Percentiles rank a stretch among this genome's conserved stretches.
Conservation (phyloP, 35 echinoderm and acorn worm genomes). For the Apostichopus californicus region DNA sequence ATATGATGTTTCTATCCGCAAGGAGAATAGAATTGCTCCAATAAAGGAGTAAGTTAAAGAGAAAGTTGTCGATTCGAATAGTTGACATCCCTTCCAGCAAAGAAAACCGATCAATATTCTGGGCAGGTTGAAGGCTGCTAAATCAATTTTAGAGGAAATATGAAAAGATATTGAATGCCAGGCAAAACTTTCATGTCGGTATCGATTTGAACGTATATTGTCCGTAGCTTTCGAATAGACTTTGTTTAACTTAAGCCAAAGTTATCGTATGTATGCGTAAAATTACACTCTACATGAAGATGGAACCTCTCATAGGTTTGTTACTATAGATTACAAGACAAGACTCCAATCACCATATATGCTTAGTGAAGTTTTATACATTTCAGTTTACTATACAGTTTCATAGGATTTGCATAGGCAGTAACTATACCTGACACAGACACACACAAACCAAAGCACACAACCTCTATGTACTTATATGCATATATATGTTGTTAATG, state of each 20-base stretch:
- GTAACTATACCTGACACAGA: too few species aligned
- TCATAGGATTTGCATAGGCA: too few species aligned
- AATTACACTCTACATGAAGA: too few species aligned
- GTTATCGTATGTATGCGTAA: too few species aligned
- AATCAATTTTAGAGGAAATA: slow-evolving; percentile 6
- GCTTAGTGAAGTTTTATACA: too few species aligned
- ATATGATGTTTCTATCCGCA: neutral
- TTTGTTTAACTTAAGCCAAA: neutral
- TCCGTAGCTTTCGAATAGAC: neutral
- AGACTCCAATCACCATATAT: too few species aligned
- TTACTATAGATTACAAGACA: too few species aligned
- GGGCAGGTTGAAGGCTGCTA: slow-evolving; percentile 6
- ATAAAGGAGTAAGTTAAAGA: neutral
- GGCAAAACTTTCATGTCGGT: neutral
- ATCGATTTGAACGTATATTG: neutral
- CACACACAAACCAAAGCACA: too few species aligned
- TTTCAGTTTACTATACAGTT: too few species aligned
- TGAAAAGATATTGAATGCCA: neutral
- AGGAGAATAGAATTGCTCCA: neutral
- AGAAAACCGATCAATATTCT: neutral
- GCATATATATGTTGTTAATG: too few species aligned
- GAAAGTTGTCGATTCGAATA: neutral
- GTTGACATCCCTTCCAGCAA: neutral
- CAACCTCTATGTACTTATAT: too few species aligned
- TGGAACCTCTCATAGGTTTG: too few species aligned